These are phyloP conservation scores for Euthynnus affinis DNA, from an alignment of 2,797 vertebrate genomes.

Conservation along the genomic window DNA sequence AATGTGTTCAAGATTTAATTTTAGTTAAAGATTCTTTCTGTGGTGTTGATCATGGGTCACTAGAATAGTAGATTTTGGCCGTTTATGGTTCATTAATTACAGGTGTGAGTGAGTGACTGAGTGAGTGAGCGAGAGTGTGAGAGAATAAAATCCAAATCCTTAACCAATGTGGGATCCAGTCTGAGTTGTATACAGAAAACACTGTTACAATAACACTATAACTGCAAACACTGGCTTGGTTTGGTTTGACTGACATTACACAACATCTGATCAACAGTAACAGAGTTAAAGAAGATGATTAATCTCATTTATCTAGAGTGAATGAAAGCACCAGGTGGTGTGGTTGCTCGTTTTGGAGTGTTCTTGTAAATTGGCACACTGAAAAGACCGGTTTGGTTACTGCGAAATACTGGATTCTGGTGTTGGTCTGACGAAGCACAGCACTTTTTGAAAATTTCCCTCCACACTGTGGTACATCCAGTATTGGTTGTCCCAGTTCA, in stretches of 20 bases:
- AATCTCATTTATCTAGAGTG: neutral
- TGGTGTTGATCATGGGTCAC: neutral
- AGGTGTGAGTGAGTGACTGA: neutral
- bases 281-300: slow-evolving; percentile 1
- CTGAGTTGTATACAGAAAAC: neutral
- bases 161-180: neutral
- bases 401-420: slow-evolving; percentile 10
- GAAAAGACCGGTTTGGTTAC: slow-evolving; percentile 8
- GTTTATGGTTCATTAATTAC: neutral
- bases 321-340: neutral
- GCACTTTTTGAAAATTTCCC: slow-evolving; percentile 24
- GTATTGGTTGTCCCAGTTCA: neutral
- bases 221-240: slow-evolving; percentile 5
- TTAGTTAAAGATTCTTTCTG: neutral
- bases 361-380: slow-evolving; percentile 26
- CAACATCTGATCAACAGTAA: slow-evolving; percentile 11
- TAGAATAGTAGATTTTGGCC: neutral
- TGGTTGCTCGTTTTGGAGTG: slow-evolving; percentile 19
- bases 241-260: neutral
- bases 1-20: neutral
- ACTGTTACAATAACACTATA: neutral
- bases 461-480: neutral
- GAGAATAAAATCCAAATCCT: neutral
- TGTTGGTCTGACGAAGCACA: slow-evolving; percentile 28
- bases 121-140: too few relatives aligned